Percentiles rank a stretch among this genome's conserved stretches.
Conservation (phyloP, 2,797 vertebrate species). For the Halcyon badia region DNA sequence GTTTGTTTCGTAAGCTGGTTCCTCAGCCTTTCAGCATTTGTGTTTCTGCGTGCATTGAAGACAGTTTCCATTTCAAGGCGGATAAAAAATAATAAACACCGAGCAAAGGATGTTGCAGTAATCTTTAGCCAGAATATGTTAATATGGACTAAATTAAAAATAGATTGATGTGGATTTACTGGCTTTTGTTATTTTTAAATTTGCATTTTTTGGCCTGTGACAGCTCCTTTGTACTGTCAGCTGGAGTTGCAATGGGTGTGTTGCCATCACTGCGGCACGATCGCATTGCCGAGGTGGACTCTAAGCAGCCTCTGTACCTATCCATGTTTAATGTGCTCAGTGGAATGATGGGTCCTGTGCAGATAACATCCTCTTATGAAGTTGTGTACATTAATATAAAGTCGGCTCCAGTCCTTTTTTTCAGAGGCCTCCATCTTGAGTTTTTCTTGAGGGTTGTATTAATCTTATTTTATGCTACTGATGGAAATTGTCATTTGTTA, state of each 20-base stretch:
- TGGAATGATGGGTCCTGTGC: neutral
- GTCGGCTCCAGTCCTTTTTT: neutral
- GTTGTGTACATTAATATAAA: neutral
- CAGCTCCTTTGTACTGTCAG: neutral
- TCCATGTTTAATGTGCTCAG: neutral
- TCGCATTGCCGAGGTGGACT: neutral
- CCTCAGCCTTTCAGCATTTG: neutral
- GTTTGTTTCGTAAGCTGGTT: conserved; percentile 14
- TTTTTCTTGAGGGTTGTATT: neutral
- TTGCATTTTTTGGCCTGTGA: neutral
- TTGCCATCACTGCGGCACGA: neutral
- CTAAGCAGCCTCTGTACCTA: neutral
- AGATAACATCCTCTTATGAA: neutral
- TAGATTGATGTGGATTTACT: neutral
- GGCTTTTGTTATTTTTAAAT: conserved; percentile 43
- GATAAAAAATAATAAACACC: conserved; percentile 48
- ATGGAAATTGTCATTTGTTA: neutral
- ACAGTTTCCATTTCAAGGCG: conserved; percentile 49
- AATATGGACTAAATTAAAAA: conserved; percentile 22
- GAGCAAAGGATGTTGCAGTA: neutral
- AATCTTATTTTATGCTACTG: neutral
- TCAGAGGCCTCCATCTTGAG: neutral
- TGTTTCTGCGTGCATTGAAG: conserved; percentile 14
- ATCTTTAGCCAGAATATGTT: conserved; percentile 35
- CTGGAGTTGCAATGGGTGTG: neutral